phyloP scores from a whole-genome alignment of 2,888 invertebrate species.

The Scaeva pyrastri region DNA sequence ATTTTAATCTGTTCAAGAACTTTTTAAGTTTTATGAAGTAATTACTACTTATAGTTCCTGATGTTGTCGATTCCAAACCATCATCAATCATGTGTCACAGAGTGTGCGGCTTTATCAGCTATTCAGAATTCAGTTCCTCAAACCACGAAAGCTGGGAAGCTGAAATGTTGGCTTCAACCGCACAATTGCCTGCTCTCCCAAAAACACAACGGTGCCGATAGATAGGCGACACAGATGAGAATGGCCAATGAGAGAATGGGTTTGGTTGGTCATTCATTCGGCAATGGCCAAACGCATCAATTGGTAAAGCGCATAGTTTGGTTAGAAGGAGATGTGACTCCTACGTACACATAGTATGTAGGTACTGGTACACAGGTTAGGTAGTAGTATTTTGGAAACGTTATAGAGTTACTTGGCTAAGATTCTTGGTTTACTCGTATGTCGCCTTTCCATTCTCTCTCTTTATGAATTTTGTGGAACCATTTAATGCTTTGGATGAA shows the following conservation, averaged over 20 bases:
- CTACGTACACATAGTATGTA: too few species aligned
- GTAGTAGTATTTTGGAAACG: slow-evolving; percentile 33
- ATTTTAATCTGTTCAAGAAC: too few species aligned
- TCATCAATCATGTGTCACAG: neutral
- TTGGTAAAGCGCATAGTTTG: slow-evolving; percentile 37
- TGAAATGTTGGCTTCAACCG: slow-evolving; percentile 54
- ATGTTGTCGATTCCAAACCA: too few species aligned
- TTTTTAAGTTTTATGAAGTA: too few species aligned
- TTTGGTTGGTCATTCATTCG: slow-evolving; percentile 40
- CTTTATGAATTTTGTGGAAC: neutral
- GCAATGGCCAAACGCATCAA: slow-evolving; percentile 64
- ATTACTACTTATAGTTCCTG: too few species aligned
- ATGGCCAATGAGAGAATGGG: slow-evolving; percentile 12
- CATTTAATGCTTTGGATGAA: neutral
- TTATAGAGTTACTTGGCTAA: slow-evolving; percentile 53
- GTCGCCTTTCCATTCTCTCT: neutral
- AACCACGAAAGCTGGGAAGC: slow-evolving; percentile 34
- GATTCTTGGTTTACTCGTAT: slow-evolving; percentile 36
- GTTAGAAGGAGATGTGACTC: too few species aligned
- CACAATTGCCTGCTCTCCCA: slow-evolving; percentile 65
- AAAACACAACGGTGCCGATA: slow-evolving; percentile 47
- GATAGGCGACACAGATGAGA: slow-evolving; percentile 21
- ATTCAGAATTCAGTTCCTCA: neutral
- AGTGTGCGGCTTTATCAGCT: neutral
- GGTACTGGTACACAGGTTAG: too few species aligned